A percentile compares a stretch with the other conserved stretches of the same genome.
Evolutionary conservation across 2,113 vertebrate genomes (phyloP).

Genomic region (Arizona elegans): DNA sequence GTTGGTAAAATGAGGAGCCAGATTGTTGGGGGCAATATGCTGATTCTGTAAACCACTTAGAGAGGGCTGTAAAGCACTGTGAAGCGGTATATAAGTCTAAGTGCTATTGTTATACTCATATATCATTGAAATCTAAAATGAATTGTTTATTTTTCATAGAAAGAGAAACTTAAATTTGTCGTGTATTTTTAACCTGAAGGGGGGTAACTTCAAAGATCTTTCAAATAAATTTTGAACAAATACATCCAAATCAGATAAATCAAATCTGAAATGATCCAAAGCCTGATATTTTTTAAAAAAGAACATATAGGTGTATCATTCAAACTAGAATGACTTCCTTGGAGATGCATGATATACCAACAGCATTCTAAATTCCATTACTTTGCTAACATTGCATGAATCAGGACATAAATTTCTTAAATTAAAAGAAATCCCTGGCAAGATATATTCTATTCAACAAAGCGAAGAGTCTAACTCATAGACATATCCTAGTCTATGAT

Average conservation of each 20-base stretch:
- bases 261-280: background rate
- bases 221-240: background rate
- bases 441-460: background rate
- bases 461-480: background rate
- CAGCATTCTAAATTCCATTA: background rate
- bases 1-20: too few species aligned
- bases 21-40: too few species aligned
- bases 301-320: background rate
- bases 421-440: background rate
- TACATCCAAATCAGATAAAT: background rate
- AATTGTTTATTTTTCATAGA: background rate
- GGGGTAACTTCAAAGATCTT: background rate
- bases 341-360: background rate
- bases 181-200: background rate
- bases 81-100: too few species aligned
- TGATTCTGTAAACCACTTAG: too few species aligned
- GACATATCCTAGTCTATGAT: background rate
- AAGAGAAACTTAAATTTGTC: background rate
- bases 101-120: background rate
- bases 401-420: background rate
- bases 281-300: background rate
- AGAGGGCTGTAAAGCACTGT: too few species aligned
- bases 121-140: background rate
- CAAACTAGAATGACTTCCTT: background rate
- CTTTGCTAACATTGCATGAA: background rate